Percentiles rank a stretch among this genome's conserved stretches.
These are phyloP conservation scores for Echiichthys vipera DNA, from an alignment of 2,797 vertebrate genomes.

Conservation along the genomic window DNA sequence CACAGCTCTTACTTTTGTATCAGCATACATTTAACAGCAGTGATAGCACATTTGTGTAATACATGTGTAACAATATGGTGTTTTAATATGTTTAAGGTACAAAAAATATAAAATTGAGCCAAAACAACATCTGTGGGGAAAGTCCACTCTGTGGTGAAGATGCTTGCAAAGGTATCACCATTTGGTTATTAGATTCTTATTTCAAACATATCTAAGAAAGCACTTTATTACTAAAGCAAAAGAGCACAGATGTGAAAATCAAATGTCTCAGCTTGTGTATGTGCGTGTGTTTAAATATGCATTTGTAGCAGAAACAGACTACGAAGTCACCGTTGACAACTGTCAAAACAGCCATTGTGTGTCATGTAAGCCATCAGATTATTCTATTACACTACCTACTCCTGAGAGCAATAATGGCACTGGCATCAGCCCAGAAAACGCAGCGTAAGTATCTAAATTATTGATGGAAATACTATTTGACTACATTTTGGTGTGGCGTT, in stretches of 20 bases:
- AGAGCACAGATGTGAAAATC: neutral
- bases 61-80: neutral
- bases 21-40: neutral
- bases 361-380: neutral
- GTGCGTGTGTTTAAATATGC: neutral
- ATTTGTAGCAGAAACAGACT: neutral
- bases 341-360: rapidly evolving
- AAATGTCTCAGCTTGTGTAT: neutral
- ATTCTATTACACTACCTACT: rapidly evolving
- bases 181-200: neutral
- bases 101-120: rapidly evolving
- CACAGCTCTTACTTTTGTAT: neutral
- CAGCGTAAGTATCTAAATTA: conserved; percentile 30
- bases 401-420: rapidly evolving
- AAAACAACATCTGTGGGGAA: rapidly evolving
- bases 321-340: rapidly evolving
- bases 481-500: neutral
- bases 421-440: neutral
- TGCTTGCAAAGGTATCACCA: neutral
- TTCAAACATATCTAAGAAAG: neutral
- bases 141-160: rapidly evolving
- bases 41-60: neutral
- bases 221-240: neutral
- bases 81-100: neutral
- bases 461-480: no score